Evolutionary conservation across 2,113 vertebrate species (phyloP), one percentile per base, ranked within the genome.

Genomic region (Willisornis vidua): DNA sequence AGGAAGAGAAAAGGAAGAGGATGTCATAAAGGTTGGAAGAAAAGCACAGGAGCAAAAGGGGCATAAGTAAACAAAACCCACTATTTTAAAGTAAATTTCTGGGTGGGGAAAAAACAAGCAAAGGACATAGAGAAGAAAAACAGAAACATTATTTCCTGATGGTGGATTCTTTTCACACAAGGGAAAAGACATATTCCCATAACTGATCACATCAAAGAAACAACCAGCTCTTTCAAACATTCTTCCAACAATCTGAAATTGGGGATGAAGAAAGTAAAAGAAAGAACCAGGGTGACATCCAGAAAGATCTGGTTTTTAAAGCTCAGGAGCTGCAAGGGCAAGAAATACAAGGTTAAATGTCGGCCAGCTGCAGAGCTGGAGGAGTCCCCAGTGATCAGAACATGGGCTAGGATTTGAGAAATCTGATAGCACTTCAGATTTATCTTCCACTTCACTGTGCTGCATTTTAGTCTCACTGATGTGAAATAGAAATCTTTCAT

Each of bases 301-400:
- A n/a, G 29, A 5, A 12, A 90, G 10, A 33, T 17, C 37, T 86
- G 16, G 0, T 70, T 84, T 66, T 46, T 43, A 70, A 86, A 90
- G 31, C 9, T 25, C 48, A 28, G 39, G 25, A 90, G 10, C 51
- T 59, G 11, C n/a, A 67, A 87, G 35, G 19, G 10, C 43, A 66
- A 92, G 68, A 83, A 88, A 76, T n/a, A 45, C 10, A 49, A 93
- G 37, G 49, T 82, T 90, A 94, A 87, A 87, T 29, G 20, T 19
- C 87, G 71, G 49, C 61, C 77, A 80, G 48, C 31, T 76, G 57
- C 59, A 92, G 71, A 85, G 81, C n/a, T 4, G 3, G 48, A 66
- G 46, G 24, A 12, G 37, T 70, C 41, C 31, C 46, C 29, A 45
- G 37, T 26, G 71, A 79, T n/a, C 51, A 85, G 58, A 61, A 11